phyloP scores from a whole-genome alignment of 1,140 invertebrate genomes.

The Sycophaga agraensis region DNA sequence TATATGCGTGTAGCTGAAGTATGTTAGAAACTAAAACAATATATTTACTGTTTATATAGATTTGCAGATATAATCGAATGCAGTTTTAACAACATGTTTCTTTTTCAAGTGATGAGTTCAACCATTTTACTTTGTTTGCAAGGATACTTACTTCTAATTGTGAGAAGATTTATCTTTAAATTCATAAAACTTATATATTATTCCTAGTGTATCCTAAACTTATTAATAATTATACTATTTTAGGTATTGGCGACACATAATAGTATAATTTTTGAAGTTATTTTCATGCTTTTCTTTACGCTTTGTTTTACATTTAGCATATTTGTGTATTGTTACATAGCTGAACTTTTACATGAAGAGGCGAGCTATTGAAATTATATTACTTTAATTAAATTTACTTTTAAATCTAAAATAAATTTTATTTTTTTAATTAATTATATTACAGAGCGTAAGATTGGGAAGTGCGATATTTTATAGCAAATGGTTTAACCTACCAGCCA shows the following conservation, averaged over 20 bases:
- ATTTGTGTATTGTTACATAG: constrained; percentile 15
- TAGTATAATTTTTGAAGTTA: constrained; percentile 18
- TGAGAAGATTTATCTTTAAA: constrained; percentile 11
- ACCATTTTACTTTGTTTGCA: constrained; percentile 39
- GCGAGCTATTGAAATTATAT: neutral
- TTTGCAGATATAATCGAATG: constrained; percentile 46
- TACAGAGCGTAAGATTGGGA: constrained; percentile 38
- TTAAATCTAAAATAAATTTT: too few species aligned
- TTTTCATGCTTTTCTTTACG: constrained; percentile 21
- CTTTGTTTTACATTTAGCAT: constrained; percentile 20
- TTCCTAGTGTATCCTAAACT: too few species aligned
- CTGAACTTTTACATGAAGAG: constrained; percentile 10
- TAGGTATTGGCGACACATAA: neutral
- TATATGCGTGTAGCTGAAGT: too few species aligned
- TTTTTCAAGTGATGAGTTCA: constrained; percentile 36
- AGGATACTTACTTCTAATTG: constrained; percentile 34
- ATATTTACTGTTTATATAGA: too few species aligned
- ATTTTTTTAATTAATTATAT: neutral
- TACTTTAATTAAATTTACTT: too few species aligned
- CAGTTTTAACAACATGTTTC: constrained; percentile 42
- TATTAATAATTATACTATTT: too few species aligned
- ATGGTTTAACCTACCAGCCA: constrained; percentile 38
- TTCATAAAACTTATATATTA: too few species aligned
- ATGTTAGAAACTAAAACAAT: too few species aligned
- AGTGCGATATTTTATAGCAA: constrained; percentile 37